A percentile compares a stretch with the other conserved stretches of the same genome.
Conservation (phyloP, 2,888 invertebrate genomes). For the Pandemis cinnamomeana region DNA sequence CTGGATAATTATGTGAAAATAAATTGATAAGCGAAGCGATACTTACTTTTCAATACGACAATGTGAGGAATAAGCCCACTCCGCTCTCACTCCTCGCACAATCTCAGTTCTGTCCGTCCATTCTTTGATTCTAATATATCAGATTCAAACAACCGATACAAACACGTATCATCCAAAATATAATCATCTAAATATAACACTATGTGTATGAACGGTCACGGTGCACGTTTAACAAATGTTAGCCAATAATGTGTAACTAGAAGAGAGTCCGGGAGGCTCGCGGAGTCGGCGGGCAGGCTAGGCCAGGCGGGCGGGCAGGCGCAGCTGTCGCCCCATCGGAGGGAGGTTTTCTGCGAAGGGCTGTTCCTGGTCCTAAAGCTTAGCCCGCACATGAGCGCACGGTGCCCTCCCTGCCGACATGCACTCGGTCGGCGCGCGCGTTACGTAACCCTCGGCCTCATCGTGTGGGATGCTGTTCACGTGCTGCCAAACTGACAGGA, state of each 20-base stretch:
- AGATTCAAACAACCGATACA: constrained; percentile 47
- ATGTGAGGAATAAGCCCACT: constrained; percentile 11
- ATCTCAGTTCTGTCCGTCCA: constrained; percentile 28
- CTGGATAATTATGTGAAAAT: not conserved
- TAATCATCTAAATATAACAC: constrained; percentile 54
- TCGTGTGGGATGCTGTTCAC: constrained; percentile 53
- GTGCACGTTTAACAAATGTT: constrained; percentile 40
- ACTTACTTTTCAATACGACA: constrained; percentile 33
- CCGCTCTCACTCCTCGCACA: constrained; percentile 11
- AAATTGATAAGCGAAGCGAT: not conserved
- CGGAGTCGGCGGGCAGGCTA: constrained; percentile 32
- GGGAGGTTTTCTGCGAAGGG: constrained; percentile 98
- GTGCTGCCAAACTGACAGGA: constrained; percentile 62
- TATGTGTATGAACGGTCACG: constrained; percentile 50
- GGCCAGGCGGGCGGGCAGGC: constrained; percentile 44
- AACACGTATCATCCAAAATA: constrained; percentile 61
- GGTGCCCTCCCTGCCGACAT: constrained; percentile 67
- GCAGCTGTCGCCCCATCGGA: constrained; percentile 98
- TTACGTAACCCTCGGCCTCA: constrained; percentile 67
- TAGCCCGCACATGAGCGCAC: constrained; percentile 96
- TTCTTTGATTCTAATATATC: constrained; percentile 1
- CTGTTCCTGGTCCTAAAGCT: constrained; percentile 98
- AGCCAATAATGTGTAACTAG: constrained; percentile 21
- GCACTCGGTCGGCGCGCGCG: constrained; percentile 52
- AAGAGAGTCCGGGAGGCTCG: constrained; percentile 39